Evolutionary conservation across 1,140 invertebrate species (phyloP).

Genomic region (Leptinotarsa lineolata): DNA sequence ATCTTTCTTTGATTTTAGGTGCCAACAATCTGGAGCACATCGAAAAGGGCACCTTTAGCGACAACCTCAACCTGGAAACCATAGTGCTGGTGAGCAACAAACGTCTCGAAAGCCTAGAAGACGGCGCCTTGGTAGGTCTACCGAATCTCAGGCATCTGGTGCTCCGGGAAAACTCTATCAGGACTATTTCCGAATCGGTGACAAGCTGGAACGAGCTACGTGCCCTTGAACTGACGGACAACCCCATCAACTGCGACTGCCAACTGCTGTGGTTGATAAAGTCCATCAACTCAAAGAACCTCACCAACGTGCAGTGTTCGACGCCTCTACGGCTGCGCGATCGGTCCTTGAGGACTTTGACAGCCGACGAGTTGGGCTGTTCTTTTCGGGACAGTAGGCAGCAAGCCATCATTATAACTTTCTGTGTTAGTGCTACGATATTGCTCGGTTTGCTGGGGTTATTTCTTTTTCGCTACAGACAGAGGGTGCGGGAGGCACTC

Average conservation of each 20-base stretch:
- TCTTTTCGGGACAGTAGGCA: slow-evolving; percentile 74
- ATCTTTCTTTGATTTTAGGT: slow-evolving; percentile 53
- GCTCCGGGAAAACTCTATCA: slow-evolving; percentile 78
- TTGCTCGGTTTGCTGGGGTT: slow-evolving; percentile 61
- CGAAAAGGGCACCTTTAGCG: slow-evolving; percentile 74
- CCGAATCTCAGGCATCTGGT: slow-evolving; percentile 76
- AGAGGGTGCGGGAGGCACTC: slow-evolving; percentile 75
- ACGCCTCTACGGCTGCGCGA: slow-evolving; percentile 73
- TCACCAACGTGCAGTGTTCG: slow-evolving; percentile 74
- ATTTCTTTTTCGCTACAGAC: slow-evolving; percentile 76
- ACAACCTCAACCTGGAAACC: slow-evolving; percentile 80
- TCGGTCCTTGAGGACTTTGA: slow-evolving; percentile 68
- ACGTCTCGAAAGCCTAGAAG: slow-evolving; percentile 69
- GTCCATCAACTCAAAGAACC: slow-evolving; percentile 73
- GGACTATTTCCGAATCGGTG: slow-evolving; percentile 72
- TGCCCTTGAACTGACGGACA: slow-evolving; percentile 77
- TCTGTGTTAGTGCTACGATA: slow-evolving; percentile 71
- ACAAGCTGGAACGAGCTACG: slow-evolving; percentile 79
- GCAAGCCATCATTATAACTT: slow-evolving; percentile 75
- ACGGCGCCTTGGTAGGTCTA: slow-evolving; percentile 74
- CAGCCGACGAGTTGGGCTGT: slow-evolving; percentile 78
- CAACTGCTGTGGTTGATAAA: slow-evolving; percentile 78
- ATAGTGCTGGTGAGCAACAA: slow-evolving; percentile 78
- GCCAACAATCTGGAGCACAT: slow-evolving; percentile 71
- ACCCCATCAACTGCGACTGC: slow-evolving; percentile 82